Evolutionary conservation across 2,797 vertebrate genomes (phyloP), one percentile per base, ranked within the genome.

Genomic region (Peromyscus aztecus): DNA sequence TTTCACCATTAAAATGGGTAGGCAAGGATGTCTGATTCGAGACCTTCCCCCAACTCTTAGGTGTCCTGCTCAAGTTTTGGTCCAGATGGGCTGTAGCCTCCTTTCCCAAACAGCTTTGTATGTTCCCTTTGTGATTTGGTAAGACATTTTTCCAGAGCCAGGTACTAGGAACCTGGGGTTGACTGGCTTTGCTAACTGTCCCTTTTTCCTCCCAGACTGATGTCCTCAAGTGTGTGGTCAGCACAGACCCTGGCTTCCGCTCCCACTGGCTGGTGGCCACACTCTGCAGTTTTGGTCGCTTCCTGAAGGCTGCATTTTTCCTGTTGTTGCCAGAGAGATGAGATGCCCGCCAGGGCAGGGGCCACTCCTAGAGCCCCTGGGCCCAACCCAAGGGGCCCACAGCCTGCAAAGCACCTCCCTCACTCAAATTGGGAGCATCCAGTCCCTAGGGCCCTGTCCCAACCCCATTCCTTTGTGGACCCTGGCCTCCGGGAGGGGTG

Each of bases 171-270:
- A 11, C 13, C 34, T 6, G 0, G 2, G 16, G 7, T 12, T 23
- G 49, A 75, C 1, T 73, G 34, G 61, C 21, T 31, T 2, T 21
- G 23, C 9, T 95, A 4, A 95, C 34, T 46, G 8, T 94, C 95
- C n/a, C 55, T 40, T 98, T 81, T 97, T 85, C 65, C 8, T 89
- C 69, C 34, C 91, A 99, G 99, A 98, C 98, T 84, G 99, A 99
- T 55, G 98, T 99, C 90, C 99, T 99, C 7, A 99, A 99, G 89
- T 99, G 99, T 0, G 99, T 99, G 98, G 99, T 99, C 97, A 99
- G 99, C 97, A 99, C 99, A 0, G 99, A 99, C 85, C 98, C 99
- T 86, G 99, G 98, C 97, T 99, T 99, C 84, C 98, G 97, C 78
- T 99, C 99, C 77, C 99, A 99, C 97, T 99, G 99, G 99, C 98